Evolutionary conservation across 2,888 invertebrate genomes (phyloP), one percentile per base, ranked within the genome.

Genomic region (Miltochrista miniata): DNA sequence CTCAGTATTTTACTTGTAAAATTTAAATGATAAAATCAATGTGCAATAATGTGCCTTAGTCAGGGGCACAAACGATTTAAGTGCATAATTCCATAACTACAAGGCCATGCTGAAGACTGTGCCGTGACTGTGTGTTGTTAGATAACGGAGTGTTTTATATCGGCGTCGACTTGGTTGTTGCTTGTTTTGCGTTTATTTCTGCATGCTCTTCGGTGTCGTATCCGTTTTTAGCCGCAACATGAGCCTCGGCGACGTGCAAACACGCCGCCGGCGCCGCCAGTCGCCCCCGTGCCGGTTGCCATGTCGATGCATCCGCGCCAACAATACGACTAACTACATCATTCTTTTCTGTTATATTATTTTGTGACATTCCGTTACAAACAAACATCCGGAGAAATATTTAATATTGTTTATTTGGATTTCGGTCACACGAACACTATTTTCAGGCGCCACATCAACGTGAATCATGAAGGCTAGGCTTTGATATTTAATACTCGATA

Each of bases 141-240:
- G 47, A 51, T 66, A 68, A 61, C 64, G 59, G 59, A 59, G 51
- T 56, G 65, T 75, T 64, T 24, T 24, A 24, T 74, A 72, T 74
- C 56, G 64, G 70, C 61, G 61, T 74, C 66, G 62, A 68, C 59
- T 61, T 73, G 62, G 64, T 58, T 65, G 70, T 77, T 79, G 76
- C 77, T 81, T 83, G 73, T 83, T 83, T 24, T 85, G 80, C 76
- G 79, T 84, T 85, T 85, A 83, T 85, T 85, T 87, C 73, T 83
- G 85, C 79, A 68, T 79, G 78, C 75, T 79, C 71, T 74, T 76
- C 75, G 79, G 67, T 76, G 76, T 69, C 72, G 76, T 66, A 77
- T 82, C 84, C 83, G 73, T 78, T 81, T 89, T 85, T 90, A 90
- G 88, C 76, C 72, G 87, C 84, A 88, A 88, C 83, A 81, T 82